A percentile compares a stretch with the other conserved stretches of the same genome.
Evolutionary conservation across 92 coral and sea anemone genomes (phyloP).

Genomic region (Pocillopora meandrina): DNA sequence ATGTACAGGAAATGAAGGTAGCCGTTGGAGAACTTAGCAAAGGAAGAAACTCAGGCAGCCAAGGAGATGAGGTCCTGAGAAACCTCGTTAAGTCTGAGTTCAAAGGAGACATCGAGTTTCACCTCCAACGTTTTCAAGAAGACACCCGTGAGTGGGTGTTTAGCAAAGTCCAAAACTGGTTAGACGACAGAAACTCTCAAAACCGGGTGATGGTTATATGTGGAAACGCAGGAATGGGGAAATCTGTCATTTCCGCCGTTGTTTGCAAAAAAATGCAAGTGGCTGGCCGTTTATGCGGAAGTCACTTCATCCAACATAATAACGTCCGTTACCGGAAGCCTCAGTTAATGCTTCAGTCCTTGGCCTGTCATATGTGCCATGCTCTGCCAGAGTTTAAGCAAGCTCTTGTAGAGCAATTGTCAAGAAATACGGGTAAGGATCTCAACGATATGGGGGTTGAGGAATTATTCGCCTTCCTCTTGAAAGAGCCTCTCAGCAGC

Average conservation of each 20-base stretch:
- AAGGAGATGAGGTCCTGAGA: not conserved
- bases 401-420: conserved; percentile 36
- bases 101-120: not conserved
- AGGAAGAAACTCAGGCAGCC: not conserved
- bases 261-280: conserved; percentile 35
- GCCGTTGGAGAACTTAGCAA: not conserved
- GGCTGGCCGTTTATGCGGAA: conserved; percentile 32
- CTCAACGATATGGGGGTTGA: conserved; percentile 13
- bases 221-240: conserved; percentile 55
- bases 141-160: conserved; percentile 45
- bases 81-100: conserved; percentile 22
- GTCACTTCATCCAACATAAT: conserved; percentile 54
- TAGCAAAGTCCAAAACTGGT: conserved; percentile 11
- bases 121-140: conserved; percentile 7
- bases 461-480: conserved; percentile 38
- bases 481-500: conserved; percentile 43
- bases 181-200: conserved; percentile 8
- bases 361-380: conserved; percentile 47
- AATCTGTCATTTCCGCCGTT: conserved; percentile 43
- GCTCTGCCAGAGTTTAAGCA: conserved; percentile 45
- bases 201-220: conserved; percentile 32
- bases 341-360: conserved; percentile 55
- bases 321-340: conserved; percentile 39
- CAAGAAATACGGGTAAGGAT: conserved; percentile 20
- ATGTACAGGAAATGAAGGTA: too few species aligned